Evolutionary conservation across 2,113 vertebrate genomes (phyloP).

Genomic region (Oceanodroma tethys): DNA sequence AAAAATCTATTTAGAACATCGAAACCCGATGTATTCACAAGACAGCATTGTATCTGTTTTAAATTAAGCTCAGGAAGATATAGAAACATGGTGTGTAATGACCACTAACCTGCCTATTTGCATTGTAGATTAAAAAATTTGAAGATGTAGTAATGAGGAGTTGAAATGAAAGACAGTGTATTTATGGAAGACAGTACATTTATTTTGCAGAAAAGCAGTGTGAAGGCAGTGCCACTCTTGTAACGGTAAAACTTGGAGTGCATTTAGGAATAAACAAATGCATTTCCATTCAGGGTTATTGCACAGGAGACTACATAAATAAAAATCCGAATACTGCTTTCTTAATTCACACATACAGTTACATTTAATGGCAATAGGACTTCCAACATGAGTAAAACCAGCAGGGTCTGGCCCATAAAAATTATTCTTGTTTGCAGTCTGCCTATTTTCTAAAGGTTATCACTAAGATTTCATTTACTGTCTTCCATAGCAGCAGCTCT

Average conservation of each 20-base stretch:
- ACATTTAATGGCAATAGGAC: slow-evolving; percentile 3
- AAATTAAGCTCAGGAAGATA: slow-evolving; percentile 25
- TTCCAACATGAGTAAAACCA: slow-evolving; percentile 17
- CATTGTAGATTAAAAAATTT: slow-evolving; percentile 37
- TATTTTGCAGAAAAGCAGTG: slow-evolving; percentile 38
- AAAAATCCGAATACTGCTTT: slow-evolving; percentile 12
- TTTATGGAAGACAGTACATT: slow-evolving; percentile 27
- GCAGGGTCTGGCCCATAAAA: slow-evolving; percentile 20
- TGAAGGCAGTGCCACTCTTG: slow-evolving; percentile 1
- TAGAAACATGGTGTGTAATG: neutral
- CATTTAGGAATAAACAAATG: slow-evolving; percentile 41
- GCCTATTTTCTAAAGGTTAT: slow-evolving; percentile 1
- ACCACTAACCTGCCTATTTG: slow-evolving; percentile 35
- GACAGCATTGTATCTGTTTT: slow-evolving; percentile 9
- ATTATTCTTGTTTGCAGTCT: slow-evolving; percentile 45
- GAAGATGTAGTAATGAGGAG: slow-evolving; percentile 44
- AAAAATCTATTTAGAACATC: slow-evolving; percentile 62
- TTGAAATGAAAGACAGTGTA: neutral
- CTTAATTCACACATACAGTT: slow-evolving; percentile 33
- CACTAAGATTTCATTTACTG: slow-evolving; percentile 4
- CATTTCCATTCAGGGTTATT: slow-evolving; percentile 7
- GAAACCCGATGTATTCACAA: slow-evolving; percentile 24
- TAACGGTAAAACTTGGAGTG: slow-evolving; percentile 15
- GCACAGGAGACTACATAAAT: slow-evolving; percentile 29
- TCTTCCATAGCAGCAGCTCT: neutral